Evolutionary conservation across 1,140 invertebrate genomes (phyloP).

Genomic region (Phymorhynchus buccinoides): DNA sequence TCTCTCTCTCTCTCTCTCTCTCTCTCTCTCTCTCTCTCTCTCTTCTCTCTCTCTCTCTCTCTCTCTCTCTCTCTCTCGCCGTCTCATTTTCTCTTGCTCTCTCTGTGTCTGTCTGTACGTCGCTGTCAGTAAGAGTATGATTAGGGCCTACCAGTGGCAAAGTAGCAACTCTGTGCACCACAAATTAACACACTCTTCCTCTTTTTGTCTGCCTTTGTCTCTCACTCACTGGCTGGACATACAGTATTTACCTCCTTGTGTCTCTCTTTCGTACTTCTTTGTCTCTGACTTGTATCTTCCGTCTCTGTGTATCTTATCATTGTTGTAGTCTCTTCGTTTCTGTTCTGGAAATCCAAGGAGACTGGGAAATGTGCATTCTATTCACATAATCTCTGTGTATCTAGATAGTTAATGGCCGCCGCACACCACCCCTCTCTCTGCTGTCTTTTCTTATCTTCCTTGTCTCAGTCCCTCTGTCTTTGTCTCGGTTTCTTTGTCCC

Average conservation of each 20-base stretch:
- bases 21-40: constrained; percentile 5
- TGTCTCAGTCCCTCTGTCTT: not conserved
- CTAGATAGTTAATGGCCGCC: no score
- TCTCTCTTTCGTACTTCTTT: not conserved
- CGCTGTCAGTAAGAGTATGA: no score
- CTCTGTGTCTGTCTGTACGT: not conserved
- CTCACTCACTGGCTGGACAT: not conserved
- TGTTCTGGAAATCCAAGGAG: no score
- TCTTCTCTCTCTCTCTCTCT: not conserved
- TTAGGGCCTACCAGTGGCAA: no score
- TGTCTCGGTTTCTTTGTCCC: not conserved
- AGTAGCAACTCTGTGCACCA: no score
- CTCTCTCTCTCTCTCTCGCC: constrained; percentile 8
- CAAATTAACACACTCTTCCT: no score
- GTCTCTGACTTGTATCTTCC: not conserved
- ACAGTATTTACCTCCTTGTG: not conserved
- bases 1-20: constrained; percentile 5
- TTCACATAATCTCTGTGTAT: no score
- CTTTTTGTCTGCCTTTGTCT: not conserved
- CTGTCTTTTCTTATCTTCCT: not conserved
- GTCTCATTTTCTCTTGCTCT: constrained; percentile 15
- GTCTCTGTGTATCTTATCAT: not conserved
- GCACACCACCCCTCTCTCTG: not conserved
- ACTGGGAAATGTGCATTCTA: not conserved
- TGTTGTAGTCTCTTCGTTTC: no score